Evolutionary conservation across 2,797 vertebrate species (phyloP), one percentile per base, ranked within the genome.

Genomic region (Dipus sagitta): DNA sequence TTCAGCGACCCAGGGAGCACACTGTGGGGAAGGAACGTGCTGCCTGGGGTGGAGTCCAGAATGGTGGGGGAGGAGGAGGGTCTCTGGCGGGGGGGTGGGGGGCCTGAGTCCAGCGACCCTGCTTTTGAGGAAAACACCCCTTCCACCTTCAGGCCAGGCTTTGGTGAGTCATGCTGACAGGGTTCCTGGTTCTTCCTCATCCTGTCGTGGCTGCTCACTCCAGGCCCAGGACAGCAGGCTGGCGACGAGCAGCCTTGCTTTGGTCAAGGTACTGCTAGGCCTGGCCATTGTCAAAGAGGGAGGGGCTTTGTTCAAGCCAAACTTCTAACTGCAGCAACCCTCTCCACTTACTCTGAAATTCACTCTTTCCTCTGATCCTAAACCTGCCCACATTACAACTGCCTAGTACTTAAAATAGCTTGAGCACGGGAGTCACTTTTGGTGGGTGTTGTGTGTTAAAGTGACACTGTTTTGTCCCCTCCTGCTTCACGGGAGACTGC

Each of bases 401-500:
- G 54, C 13, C 20, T 26, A 75, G 10, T 42, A 72, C 30, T 65
- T 68, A 24, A 75, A 54, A 70, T 4, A 86, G 34, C 67, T 24
- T 3, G 8, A 84, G 34, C 23, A 30, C 6, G 42, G 78, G 93
- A 60, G 47, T 28, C 42, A 77, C 17, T 28, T 8, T 2, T 32
- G 14, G 42, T 9, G 9, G 15, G 23, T 14, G 74, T 42, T 1
- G 23, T 10, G 6, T 0, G 18, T 6, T 52, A 64, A 32, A n/a
- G 47, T 2, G 23, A 60, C 70, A n/a, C n/a, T 0, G 6, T 10
- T 15, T 2, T 2, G 14, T 3, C 20, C 12, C 74, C 20, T 65
- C 32, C 0, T 1, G 24, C 42, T 54, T 23, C 71, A 58, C 4
- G 0, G 3, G 4, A 2, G 76, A 6, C 30, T 18, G 17, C 42